A percentile compares a stretch with the other conserved stretches of the same genome.
These are phyloP conservation scores for Cephalopachus bancanus DNA, from an alignment of 2,797 vertebrate genomes.

Conservation along the genomic window DNA sequence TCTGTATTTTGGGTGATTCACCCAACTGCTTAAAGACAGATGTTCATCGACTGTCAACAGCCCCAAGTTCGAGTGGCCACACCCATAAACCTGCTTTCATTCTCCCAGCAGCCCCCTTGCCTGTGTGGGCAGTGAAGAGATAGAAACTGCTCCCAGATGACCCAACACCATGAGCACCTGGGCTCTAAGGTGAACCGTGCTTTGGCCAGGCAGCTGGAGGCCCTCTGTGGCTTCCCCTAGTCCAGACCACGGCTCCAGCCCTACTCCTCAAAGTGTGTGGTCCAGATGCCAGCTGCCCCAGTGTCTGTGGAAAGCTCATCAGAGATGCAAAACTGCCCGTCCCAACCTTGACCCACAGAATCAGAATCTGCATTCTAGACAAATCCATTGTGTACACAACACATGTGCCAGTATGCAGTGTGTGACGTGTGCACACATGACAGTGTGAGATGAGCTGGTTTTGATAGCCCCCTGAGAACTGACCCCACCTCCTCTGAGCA, in stretches of 20 bases:
- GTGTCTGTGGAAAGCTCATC: background rate
- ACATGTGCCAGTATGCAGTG: too few relatives aligned
- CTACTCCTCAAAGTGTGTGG: background rate
- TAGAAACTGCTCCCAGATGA: conserved; percentile 53
- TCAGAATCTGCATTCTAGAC: background rate
- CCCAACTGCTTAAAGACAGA: conserved; percentile 77
- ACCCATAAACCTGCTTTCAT: conserved; percentile 66
- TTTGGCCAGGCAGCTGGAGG: background rate
- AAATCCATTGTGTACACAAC: background rate
- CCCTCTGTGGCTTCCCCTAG: background rate
- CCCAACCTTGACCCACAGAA: background rate
- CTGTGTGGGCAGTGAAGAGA: conserved; percentile 24
- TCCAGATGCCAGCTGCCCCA: background rate
- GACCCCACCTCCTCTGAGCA: background rate
- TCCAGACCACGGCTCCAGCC: accelerated
- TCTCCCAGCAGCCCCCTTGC: conserved; percentile 51
- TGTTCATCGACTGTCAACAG: background rate
- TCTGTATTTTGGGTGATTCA: conserved; percentile 68
- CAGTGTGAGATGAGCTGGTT: background rate
- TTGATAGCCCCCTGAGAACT: background rate
- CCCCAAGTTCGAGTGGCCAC: conserved; percentile 66
- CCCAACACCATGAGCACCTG: background rate
- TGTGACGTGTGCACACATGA: too few relatives aligned
- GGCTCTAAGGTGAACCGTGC: conserved; percentile 24
- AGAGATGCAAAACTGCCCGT: background rate